Evolutionary conservation across 2,797 vertebrate genomes (phyloP).

Genomic region (Gymnoscopelus braueri): DNA sequence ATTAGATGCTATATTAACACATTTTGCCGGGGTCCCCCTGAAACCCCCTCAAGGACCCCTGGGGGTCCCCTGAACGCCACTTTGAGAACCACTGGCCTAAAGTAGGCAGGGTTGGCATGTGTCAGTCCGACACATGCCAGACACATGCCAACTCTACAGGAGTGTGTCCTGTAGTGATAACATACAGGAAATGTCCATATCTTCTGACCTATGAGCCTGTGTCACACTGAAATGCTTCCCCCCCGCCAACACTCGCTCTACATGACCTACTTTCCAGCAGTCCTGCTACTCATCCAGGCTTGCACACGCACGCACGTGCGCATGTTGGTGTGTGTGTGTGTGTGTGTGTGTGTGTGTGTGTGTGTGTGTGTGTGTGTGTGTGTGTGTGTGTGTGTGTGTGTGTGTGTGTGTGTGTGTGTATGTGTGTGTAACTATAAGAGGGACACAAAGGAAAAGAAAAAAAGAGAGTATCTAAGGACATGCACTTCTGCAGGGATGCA

Average conservation of each 20-base stretch:
- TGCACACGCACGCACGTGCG: no score
- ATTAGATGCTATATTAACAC: no score
- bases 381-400: constrained; percentile 9
- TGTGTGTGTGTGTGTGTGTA: background rate
- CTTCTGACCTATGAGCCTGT: constrained; percentile 39
- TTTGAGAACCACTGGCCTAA: no score
- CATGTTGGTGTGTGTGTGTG: background rate
- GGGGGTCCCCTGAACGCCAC: no score
- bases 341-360: constrained; percentile 6
- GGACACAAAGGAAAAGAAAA: background rate
- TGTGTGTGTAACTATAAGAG: background rate
- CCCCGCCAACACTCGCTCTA: constrained; percentile 54
- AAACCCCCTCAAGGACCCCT: no score
- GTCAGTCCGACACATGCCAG: no score
- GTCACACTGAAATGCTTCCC: constrained; percentile 55
- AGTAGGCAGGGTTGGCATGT: no score
- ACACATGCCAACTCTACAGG: no score
- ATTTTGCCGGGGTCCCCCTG: no score
- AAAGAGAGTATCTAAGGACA: background rate
- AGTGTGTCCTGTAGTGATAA: background rate
- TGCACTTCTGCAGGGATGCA: background rate
- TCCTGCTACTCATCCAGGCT: constrained; percentile 3
- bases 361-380: constrained; percentile 8
- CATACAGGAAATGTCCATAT: constrained; percentile 51
- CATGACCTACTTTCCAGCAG: constrained; percentile 74